Conservation (phyloP, 2,113 vertebrate species). For the Mystacornis crossleyi region DNA sequence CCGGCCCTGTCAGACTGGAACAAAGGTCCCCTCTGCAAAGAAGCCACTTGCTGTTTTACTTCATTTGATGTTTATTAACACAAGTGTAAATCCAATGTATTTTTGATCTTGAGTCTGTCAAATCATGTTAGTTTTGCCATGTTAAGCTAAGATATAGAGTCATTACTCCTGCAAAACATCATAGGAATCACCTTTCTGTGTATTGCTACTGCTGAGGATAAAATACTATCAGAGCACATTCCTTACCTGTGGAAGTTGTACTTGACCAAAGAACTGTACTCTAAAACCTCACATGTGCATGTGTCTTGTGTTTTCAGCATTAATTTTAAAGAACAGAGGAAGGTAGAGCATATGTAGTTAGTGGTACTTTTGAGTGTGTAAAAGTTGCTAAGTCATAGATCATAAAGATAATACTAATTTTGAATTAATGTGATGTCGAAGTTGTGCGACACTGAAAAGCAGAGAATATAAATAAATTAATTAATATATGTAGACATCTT, state of each 20-base stretch:
- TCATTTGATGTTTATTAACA: neutral
- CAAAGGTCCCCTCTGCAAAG: neutral
- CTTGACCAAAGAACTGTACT: neutral
- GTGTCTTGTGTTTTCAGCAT: constrained; percentile 8
- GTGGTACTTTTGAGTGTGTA: neutral
- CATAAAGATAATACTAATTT: neutral
- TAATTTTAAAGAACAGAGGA: neutral
- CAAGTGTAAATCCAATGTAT: neutral
- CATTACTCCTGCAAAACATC: neutral
- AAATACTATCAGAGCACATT: neutral
- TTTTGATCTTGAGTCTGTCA: neutral
- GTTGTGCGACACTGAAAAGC: neutral
- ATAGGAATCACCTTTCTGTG: neutral
- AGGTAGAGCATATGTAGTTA: neutral
- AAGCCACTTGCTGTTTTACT: neutral
- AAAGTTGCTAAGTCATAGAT: neutral
- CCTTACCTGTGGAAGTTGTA: neutral
- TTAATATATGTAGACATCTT: neutral
- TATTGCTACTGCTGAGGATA: neutral
- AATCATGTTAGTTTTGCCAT: neutral
- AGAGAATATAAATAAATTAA: constrained; percentile 17
- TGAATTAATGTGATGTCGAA: neutral
- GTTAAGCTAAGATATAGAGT: neutral
- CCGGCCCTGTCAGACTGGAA: neutral
- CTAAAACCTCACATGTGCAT: neutral